These are phyloP conservation scores for Incurvaria masculella DNA, from an alignment of 2,888 invertebrate species.

Conservation along the genomic window DNA sequence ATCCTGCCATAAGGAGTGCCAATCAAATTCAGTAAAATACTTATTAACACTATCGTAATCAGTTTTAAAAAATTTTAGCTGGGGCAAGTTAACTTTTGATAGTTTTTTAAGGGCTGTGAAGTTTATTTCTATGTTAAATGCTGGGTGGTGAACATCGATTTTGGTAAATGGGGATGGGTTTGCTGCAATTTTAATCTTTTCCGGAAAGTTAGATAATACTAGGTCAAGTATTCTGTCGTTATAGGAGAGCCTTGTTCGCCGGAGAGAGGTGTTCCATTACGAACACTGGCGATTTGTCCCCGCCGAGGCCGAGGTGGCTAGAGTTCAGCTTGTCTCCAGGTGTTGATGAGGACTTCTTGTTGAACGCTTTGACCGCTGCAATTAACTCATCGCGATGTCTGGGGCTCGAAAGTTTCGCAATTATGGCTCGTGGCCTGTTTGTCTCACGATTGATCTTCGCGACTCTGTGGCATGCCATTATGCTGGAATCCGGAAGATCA, in stretches of 20 bases:
- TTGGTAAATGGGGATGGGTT: too few species aligned
- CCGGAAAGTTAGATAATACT: background rate
- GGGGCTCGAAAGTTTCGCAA: background rate
- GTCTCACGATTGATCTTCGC: background rate
- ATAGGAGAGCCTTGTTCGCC: background rate
- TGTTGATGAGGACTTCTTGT: background rate
- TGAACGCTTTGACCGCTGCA: background rate
- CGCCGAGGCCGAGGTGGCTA: background rate
- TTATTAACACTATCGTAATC: too few species aligned
- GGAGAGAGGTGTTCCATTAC: constrained; percentile 1
- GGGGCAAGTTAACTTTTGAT: too few species aligned
- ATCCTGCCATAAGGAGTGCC: too few species aligned
- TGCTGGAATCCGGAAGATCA: too few species aligned
- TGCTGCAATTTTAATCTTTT: too few species aligned
- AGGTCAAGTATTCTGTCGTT: background rate
- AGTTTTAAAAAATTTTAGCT: too few species aligned
- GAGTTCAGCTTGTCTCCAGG: background rate
- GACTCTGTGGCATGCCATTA: background rate
- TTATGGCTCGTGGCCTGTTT: background rate
- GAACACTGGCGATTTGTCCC: background rate
- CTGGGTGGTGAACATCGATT: too few species aligned
- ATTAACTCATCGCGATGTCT: background rate
- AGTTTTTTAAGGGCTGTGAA: too few species aligned
- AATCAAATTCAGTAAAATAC: too few species aligned
- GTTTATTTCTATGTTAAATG: too few species aligned